Percentiles rank a stretch among this genome's conserved stretches.
Conservation (phyloP, 1,140 invertebrate species). For the Frieseomelitta varia region DNA sequence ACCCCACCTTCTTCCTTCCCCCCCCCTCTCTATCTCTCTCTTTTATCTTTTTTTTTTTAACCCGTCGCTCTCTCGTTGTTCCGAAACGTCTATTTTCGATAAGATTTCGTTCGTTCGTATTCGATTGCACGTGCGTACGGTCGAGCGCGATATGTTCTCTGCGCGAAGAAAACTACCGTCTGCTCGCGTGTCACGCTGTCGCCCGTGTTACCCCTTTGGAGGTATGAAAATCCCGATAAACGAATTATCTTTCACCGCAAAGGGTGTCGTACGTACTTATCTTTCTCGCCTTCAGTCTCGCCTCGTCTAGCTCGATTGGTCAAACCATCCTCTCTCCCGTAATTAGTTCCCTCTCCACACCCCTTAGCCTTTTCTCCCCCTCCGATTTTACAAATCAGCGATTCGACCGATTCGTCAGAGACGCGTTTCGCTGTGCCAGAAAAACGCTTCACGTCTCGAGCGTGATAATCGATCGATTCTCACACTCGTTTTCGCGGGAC, state of each 20-base stretch:
- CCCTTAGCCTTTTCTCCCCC: no score
- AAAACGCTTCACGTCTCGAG: conserved; percentile 39
- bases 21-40: background rate
- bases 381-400: background rate
- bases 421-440: background rate
- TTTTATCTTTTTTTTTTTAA: background rate
- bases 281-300: background rate
- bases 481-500: conserved; percentile 45
- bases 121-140: background rate
- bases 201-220: background rate
- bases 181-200: background rate
- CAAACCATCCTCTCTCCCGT: background rate
- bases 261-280: conserved; percentile 8
- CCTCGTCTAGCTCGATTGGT: background rate
- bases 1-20: no score
- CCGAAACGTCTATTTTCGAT: background rate
- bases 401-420: background rate
- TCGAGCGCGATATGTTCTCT: background rate
- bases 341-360: background rate
- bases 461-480: conserved; percentile 43
- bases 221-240: conserved; percentile 44
- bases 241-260: conserved; percentile 27
- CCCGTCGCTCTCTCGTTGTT: background rate
- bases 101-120: background rate
- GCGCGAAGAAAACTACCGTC: background rate